Evolutionary conservation across 2,797 vertebrate genomes (phyloP).

Genomic region (Anniella stebbinsi): DNA sequence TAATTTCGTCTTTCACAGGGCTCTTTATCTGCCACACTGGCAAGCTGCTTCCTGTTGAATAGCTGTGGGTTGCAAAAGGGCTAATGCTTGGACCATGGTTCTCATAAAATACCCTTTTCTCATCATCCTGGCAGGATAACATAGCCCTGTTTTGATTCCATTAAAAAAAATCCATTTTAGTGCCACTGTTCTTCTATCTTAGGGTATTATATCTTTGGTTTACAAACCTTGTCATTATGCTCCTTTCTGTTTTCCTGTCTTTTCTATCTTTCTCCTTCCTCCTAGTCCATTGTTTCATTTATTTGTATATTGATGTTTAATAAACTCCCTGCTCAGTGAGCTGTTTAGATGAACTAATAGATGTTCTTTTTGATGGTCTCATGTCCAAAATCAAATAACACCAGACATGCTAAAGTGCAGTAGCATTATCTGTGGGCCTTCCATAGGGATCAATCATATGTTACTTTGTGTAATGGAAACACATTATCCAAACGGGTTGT

Average conservation of each 20-base stretch:
- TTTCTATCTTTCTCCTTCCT: background rate
- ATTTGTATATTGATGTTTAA: background rate
- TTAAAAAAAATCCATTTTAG: background rate
- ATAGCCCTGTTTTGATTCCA: background rate
- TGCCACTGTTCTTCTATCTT: background rate
- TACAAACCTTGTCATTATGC: slow-evolving; percentile 46
- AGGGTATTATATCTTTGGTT: background rate
- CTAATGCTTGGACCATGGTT: background rate
- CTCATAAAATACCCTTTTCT: background rate
- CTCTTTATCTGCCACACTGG: background rate
- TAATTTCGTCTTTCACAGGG: background rate
- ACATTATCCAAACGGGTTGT: background rate
- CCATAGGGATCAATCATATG: background rate
- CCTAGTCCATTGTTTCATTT: slow-evolving; percentile 15
- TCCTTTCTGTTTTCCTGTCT: background rate
- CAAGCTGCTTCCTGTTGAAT: background rate
- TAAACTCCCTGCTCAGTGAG: background rate
- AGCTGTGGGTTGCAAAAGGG: background rate
- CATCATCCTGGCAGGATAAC: background rate
- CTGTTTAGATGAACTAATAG: background rate
- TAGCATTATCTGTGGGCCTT: background rate
- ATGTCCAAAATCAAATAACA: background rate
- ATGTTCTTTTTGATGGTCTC: background rate
- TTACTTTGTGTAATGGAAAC: background rate
- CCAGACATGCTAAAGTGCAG: background rate